A percentile compares a stretch with the other conserved stretches of the same genome.
Conservation (phyloP, 2,113 vertebrate genomes). For the Tricholaema leucomelas region DNA sequence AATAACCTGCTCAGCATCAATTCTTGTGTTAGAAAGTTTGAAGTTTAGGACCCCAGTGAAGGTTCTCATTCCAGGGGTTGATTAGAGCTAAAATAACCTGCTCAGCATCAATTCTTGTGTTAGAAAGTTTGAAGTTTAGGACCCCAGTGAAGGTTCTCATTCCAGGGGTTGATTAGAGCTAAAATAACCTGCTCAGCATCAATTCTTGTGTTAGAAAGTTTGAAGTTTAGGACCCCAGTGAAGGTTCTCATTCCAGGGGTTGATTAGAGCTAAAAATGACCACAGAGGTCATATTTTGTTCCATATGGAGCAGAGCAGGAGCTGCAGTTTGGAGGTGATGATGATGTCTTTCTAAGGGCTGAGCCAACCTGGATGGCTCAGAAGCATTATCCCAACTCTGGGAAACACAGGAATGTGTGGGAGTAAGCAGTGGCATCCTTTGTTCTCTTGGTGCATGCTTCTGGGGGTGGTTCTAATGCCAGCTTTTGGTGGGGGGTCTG, state of each 20-base stretch:
- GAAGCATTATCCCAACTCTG: background rate
- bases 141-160: constrained; percentile 4
- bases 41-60: background rate
- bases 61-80: constrained; percentile 20
- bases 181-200: no score
- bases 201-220: background rate
- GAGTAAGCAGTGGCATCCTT: background rate
- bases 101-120: no score
- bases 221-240: background rate
- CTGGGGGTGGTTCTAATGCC: background rate
- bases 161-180: constrained; percentile 16
- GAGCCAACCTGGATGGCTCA: background rate
- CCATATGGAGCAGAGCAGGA: background rate
- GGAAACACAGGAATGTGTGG: background rate
- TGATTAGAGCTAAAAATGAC: constrained; percentile 11
- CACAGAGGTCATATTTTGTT: background rate
- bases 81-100: constrained; percentile 26
- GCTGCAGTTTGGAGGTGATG: background rate
- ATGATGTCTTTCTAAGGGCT: background rate
- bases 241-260: constrained; percentile 12
- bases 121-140: background rate
- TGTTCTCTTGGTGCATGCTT: background rate
- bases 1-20: no score
- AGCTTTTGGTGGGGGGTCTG: background rate
- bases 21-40: background rate